Evolutionary conservation across 1,140 invertebrate species (phyloP).

Genomic region (Drosophila bifasciata): DNA sequence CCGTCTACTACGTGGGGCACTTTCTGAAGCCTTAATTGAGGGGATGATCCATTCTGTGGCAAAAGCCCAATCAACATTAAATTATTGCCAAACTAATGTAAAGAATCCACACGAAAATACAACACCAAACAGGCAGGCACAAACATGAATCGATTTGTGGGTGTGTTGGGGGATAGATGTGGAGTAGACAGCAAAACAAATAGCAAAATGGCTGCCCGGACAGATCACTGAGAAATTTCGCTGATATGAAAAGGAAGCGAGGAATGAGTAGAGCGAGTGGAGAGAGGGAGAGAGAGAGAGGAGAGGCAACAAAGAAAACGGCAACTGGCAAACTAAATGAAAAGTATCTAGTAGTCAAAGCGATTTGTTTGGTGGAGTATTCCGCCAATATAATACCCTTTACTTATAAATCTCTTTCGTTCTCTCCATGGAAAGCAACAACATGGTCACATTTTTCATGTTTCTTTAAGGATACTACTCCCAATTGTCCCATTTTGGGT

Average conservation of each 20-base stretch:
- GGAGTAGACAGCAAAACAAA: conserved; percentile 48
- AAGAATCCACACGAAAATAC: conserved; percentile 40
- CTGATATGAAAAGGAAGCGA: conserved; percentile 44
- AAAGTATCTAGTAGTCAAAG: conserved; percentile 59
- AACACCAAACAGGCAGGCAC: conserved; percentile 19
- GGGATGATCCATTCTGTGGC: conserved; percentile 8
- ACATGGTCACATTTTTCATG: too few species aligned
- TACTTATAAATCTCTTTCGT: too few species aligned
- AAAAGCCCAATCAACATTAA: conserved; percentile 60
- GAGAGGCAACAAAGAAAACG: conserved; percentile 25
- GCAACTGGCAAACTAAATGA: conserved; percentile 61
- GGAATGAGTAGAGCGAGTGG: not conserved
- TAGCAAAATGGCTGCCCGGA: conserved; percentile 44
- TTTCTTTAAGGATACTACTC: too few species aligned
- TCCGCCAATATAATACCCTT: conserved; percentile 3
- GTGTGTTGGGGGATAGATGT: not conserved
- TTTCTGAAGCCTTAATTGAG: conserved; percentile 60
- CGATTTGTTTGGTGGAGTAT: too few species aligned
- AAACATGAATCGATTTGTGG: not conserved
- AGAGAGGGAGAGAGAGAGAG: too few species aligned
- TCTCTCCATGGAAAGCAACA: too few species aligned
- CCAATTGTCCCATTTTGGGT: too few species aligned
- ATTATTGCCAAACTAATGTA: conserved; percentile 63
- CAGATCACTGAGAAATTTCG: conserved; percentile 63
- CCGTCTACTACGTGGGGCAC: conserved; percentile 72